Evolutionary conservation across 2,888 invertebrate genomes (phyloP), one percentile per base, ranked within the genome.

Genomic region (Drosophila cracens): DNA sequence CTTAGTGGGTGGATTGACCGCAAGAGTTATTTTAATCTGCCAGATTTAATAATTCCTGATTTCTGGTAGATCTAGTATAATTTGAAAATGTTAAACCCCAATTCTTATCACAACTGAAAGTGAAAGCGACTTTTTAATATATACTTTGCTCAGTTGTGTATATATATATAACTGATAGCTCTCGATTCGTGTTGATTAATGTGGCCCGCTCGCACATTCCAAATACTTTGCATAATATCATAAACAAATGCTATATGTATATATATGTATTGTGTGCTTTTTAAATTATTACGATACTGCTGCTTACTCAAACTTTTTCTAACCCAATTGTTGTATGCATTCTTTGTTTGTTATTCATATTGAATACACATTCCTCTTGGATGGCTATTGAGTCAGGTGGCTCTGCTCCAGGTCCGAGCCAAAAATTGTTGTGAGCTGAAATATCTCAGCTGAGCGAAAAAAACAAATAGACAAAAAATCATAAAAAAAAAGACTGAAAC

Each of bases 281-380:
- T 51, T 1, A 18, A 49, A 40, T 63, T 57, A 59, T 72, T 21
- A 33, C 13, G 21, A 38, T 51, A 46, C 34, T 25, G 18, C 25
- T 25, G 25, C 7, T 31, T 57, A 6, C 53, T 54, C 27, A 7
- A 7, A 16, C 27, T n/a, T n/a, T 57, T 46, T 25, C 25, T 25
- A n/a, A 18, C 36, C 36, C 7, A 52, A 46, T 46, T 46, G 16
- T 46, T 67, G 31, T 46, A 16, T n/a, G 43, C 70, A 70, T 70
- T 71, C 72, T 57, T 70, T 18, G 36, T 25, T 36, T 51, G 49
- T 70, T 70, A 43, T 60, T 70, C 70, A 70, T 70, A 21, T 25
- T 56, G n/a, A 13, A 27, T 33, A 56, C 7, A 33, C 25, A 61
- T 66, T 61, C 60, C 58, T 49, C 13, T 53, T 29, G 68, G 25